Conservation (phyloP, 2,113 vertebrate species). For the Catharus bicknelli region DNA sequence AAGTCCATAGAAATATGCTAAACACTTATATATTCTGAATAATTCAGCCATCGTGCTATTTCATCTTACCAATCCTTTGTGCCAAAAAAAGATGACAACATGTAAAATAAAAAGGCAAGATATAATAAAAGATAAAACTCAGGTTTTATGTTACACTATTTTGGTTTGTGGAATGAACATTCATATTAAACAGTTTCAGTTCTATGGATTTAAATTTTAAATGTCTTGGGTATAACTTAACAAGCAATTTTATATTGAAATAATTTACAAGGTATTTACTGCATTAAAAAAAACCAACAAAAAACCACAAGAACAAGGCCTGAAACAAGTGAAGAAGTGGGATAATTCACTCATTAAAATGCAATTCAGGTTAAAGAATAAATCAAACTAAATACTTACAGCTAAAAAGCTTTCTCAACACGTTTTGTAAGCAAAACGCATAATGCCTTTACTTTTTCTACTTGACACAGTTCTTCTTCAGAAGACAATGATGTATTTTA, state of each 20-base stretch:
- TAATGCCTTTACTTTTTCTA: not conserved
- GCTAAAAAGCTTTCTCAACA: not conserved
- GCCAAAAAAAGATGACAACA: not conserved
- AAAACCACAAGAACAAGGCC: not conserved
- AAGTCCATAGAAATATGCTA: not conserved
- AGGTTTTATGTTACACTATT: not conserved
- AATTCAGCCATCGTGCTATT: not conserved
- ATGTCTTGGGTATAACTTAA: not conserved
- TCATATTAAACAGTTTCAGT: not conserved
- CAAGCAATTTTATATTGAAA: not conserved
- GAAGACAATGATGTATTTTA: not conserved
- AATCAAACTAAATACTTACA: not conserved
- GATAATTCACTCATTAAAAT: not conserved
- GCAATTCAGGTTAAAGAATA: not conserved
- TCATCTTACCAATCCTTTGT: not conserved
- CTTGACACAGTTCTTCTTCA: not conserved
- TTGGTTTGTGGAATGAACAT: not conserved
- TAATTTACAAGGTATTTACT: not conserved
- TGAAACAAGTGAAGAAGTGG: not conserved
- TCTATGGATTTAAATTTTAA: not conserved
- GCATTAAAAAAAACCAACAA: not conserved
- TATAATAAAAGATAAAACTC: not conserved
- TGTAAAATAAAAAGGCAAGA: not conserved
- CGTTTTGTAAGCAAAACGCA: not conserved
- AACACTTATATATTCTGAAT: not conserved